Conservation (phyloP, 2,113 vertebrate species). For the Lanius collurio region DNA sequence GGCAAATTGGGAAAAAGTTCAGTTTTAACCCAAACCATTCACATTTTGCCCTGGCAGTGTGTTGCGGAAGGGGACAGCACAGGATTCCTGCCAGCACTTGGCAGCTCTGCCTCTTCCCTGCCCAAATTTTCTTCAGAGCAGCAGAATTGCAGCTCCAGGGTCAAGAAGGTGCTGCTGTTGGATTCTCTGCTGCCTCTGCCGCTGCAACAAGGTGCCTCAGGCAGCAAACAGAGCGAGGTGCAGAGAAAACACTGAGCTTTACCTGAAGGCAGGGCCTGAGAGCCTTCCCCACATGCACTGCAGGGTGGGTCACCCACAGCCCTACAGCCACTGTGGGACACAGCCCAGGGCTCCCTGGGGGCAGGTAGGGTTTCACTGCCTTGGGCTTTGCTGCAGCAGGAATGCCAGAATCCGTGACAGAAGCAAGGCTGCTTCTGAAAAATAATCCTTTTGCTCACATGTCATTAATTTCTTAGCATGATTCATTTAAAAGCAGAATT, state of each 20-base stretch:
- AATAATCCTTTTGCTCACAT: background rate
- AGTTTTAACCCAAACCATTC: background rate
- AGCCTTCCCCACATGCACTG: background rate
- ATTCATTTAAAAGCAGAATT: background rate
- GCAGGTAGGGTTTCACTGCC: fast-evolving
- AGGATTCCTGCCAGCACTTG: background rate
- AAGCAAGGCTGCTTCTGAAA: background rate
- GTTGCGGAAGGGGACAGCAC: background rate
- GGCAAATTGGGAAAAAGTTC: background rate
- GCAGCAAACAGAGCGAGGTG: background rate
- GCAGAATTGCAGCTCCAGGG: background rate
- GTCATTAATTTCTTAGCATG: background rate
- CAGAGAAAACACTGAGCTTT: background rate
- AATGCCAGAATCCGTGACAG: background rate
- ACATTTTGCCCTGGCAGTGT: background rate
- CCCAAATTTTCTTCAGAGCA: background rate
- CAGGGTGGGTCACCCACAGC: background rate
- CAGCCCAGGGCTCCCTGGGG: background rate
- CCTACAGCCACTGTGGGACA: background rate
- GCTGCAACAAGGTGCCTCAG: background rate
- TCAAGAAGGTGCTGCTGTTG: background rate
- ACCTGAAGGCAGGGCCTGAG: background rate
- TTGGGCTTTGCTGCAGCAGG: background rate
- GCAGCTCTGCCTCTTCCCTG: background rate
- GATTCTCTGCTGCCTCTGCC: background rate